Conservation (phyloP, 2,113 vertebrate genomes). For the Sceloporus tristichus region DNA sequence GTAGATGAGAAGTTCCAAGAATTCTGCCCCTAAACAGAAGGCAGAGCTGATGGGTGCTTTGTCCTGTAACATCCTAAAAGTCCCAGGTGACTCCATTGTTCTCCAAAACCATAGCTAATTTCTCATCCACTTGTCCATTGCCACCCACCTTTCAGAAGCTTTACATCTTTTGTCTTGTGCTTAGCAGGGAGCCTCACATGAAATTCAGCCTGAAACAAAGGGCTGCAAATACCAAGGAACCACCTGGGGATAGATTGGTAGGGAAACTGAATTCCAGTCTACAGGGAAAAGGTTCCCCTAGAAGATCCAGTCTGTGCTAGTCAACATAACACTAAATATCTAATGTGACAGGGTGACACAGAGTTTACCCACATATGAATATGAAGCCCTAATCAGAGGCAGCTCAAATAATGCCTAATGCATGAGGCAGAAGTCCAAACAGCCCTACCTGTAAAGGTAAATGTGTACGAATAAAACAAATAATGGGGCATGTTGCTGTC, state of each 20-base stretch:
- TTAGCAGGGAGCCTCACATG: conserved; percentile 24
- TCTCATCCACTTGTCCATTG: not conserved
- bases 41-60: not conserved
- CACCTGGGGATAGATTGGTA: conserved; percentile 29
- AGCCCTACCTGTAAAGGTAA: too few relatives aligned
- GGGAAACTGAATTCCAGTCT: conserved; percentile 11
- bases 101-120: not conserved
- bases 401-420: not conserved
- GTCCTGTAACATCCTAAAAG: not conserved
- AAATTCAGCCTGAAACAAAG: conserved; percentile 40
- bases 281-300: conserved; percentile 29
- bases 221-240: conserved; percentile 36
- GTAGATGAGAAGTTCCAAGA: not conserved
- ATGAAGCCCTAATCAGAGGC: not conserved
- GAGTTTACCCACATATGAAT: not conserved
- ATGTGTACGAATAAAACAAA: not conserved
- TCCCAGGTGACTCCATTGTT: not conserved
- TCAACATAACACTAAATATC: conserved; percentile 21
- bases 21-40: not conserved
- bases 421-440: not conserved
- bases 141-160: conserved; percentile 22
- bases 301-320: conserved; percentile 31
- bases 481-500: not conserved
- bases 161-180: conserved; percentile 27
- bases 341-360: not conserved